Evolutionary conservation across 2,888 invertebrate genomes (phyloP).

Genomic region (Cephus rjabovi): DNA sequence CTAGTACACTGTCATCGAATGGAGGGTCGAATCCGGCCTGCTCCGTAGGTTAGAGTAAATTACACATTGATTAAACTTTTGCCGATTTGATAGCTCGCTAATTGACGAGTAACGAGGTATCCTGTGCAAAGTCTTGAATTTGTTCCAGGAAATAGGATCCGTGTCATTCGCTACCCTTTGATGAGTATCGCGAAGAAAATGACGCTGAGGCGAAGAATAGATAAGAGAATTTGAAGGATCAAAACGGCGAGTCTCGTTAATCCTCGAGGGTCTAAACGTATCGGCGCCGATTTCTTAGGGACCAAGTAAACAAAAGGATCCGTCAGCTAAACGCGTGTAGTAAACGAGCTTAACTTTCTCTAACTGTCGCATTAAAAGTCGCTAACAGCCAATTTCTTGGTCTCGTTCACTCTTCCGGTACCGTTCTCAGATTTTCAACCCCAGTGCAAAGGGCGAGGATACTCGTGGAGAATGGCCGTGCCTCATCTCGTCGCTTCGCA

Average conservation of each 20-base stretch:
- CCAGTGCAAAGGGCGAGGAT: neutral
- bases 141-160: neutral
- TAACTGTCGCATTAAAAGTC: constrained; percentile 31
- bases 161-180: neutral
- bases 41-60: constrained; percentile 6
- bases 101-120: constrained; percentile 34
- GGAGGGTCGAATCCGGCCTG: neutral
- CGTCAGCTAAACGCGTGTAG: constrained; percentile 18
- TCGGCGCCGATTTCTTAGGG: neutral
- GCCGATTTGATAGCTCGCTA: constrained; percentile 22
- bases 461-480: neutral
- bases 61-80: constrained; percentile 34
- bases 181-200: neutral
- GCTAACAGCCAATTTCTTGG: constrained; percentile 30
- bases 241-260: neutral
- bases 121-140: constrained; percentile 4
- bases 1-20: neutral
- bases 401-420: constrained; percentile 17
- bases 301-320: constrained; percentile 15
- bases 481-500: constrained; percentile 9
- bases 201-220: neutral
- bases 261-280: neutral
- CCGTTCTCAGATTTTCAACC: neutral
- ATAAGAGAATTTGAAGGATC: neutral
- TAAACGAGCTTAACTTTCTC: constrained; percentile 29